Evolutionary conservation across 2,888 invertebrate genomes (phyloP), one percentile per base, ranked within the genome.

Genomic region (Panzeria rudis): DNA sequence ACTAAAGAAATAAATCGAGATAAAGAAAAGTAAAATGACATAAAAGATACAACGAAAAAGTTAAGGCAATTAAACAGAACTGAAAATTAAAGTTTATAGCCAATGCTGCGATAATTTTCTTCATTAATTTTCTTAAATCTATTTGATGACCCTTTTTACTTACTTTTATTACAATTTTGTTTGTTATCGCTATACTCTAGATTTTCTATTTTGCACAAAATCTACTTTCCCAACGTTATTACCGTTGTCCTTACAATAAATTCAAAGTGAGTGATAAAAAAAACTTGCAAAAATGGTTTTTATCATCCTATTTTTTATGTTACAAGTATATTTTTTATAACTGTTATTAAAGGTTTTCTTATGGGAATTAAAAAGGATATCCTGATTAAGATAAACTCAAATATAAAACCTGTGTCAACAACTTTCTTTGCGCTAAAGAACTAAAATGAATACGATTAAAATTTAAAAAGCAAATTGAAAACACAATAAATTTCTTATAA

Each of bases 391-490:
- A 77, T 83, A 77, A 83, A 47, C 72, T 77, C 47, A 72, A 83
- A 83, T 66, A 61, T 71, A 72, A 66, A 77, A 83, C 76, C 83
- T 83, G 77, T 50, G 72, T 77, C 76, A 83, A 72, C 83, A 83
- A 72, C 71, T 29, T 29, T 76, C 56, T 76, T 76, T 62, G 17
- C 6, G 15, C 23, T 11, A n/a, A 25, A 25, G 15, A 13, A 11
- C 23, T 17, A 15, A 32, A 54, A 15, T 41, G 17, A n/a, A 62
- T n/a, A n/a, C n/a, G 29, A 29, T 29, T 29, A 47, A 20, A 56
- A 71, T 47, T 23, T 56, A 38, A 50, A 50, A 11, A 50, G 7
- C 9, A 0, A 50, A 20, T 3, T 2, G 3, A 20, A 50, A 20
- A 23, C 20, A 20, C 2, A 41, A 15, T 15, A 41, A 41, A 38